These are phyloP conservation scores for Matsumurasca onukii DNA, from an alignment of 1,140 invertebrate genomes.

Conservation along the genomic window DNA sequence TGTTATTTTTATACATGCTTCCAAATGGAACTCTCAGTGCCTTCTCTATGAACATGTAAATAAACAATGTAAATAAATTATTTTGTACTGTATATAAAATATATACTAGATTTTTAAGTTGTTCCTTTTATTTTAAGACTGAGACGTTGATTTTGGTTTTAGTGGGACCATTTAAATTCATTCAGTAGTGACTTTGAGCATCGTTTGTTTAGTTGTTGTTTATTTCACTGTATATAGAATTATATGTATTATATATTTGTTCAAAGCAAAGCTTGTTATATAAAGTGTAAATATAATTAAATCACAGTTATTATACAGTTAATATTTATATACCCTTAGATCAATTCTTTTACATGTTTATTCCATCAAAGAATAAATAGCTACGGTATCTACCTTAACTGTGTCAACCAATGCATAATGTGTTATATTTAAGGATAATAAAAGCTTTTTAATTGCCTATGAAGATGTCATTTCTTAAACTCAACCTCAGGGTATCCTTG, in stretches of 20 bases:
- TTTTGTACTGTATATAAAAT: constrained; percentile 8
- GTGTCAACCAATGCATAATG: constrained; percentile 12
- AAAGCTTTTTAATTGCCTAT: constrained; percentile 21
- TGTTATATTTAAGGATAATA: constrained; percentile 13
- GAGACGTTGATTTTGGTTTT: constrained; percentile 20
- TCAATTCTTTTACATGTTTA: constrained; percentile 18
- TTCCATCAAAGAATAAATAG: constrained; percentile 10
- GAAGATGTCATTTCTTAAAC: too few relatives aligned
- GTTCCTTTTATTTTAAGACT: constrained; percentile 25
- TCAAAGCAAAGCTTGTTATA: not conserved
- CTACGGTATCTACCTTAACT: constrained; percentile 1
- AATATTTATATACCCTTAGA: constrained; percentile 25
- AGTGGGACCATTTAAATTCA: constrained; percentile 20
- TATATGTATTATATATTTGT: constrained; percentile 7
- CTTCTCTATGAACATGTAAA: constrained; percentile 10
- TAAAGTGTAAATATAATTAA: constrained; percentile 11
- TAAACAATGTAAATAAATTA: constrained; percentile 17
- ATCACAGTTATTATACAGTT: not conserved
- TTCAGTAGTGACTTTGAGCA: too few relatives aligned
- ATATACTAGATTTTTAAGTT: not conserved
- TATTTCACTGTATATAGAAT: constrained; percentile 6
- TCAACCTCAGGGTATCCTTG: too few relatives aligned
- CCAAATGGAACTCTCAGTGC: constrained; percentile 24
- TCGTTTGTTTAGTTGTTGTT: too few relatives aligned
- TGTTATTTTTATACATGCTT: constrained; percentile 14